Percentiles rank a stretch among this genome's conserved stretches.
phyloP scores from a whole-genome alignment of 2,797 vertebrate genomes.

The Hyperoplus lanceolatus region DNA sequence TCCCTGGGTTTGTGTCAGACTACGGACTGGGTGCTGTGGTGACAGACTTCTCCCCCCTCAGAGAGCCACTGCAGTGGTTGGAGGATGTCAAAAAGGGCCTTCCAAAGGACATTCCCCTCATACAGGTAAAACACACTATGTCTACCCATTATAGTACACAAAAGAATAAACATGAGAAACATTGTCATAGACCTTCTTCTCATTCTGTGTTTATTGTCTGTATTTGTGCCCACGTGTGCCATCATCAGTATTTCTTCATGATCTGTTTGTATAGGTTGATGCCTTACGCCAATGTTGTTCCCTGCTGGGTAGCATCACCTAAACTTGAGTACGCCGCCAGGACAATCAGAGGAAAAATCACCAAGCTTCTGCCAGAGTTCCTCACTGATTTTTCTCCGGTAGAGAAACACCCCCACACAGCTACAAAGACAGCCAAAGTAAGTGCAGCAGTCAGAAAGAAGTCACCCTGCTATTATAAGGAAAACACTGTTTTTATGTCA shows the following conservation, averaged over 20 bases:
- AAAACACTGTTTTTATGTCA: background rate
- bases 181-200: background rate
- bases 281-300: conserved; percentile 92
- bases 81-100: conserved; percentile 65
- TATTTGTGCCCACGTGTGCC: too few relatives aligned
- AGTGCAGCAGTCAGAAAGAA: conserved; percentile 1
- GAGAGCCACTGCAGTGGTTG: conserved; percentile 85
- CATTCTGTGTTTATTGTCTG: too few relatives aligned
- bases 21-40: conserved; percentile 87
- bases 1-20: conserved; percentile 85
- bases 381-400: conserved; percentile 89
- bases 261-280: conserved; percentile 85
- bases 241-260: background rate
- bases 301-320: conserved; percentile 91
- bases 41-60: conserved; percentile 91
- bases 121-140: conserved; percentile 64
- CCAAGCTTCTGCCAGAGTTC: conserved; percentile 87
- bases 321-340: conserved; percentile 91
- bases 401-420: conserved; percentile 79
- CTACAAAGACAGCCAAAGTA: conserved; percentile 82
- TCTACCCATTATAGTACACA: too few relatives aligned
- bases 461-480: background rate
- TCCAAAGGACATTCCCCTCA: conserved; percentile 67
- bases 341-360: conserved; percentile 92
- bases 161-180: too few relatives aligned